Evolutionary conservation across 2,113 vertebrate species (phyloP).

Genomic region (Corapipo altera): DNA sequence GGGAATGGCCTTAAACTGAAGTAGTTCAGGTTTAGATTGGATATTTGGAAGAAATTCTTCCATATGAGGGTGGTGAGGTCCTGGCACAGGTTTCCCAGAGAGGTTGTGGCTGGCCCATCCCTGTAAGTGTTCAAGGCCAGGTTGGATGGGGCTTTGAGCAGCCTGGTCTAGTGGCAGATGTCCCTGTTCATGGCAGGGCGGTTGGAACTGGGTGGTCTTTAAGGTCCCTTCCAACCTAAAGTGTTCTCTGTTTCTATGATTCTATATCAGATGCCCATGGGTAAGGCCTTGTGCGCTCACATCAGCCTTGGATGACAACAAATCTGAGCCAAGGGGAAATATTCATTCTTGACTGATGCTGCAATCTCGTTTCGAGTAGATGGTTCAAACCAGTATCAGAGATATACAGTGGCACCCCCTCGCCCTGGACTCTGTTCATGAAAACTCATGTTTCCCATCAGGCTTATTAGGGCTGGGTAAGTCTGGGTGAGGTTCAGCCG

Average conservation of each 20-base stretch:
- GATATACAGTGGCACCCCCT: neutral
- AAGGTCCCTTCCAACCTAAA: neutral
- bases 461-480: neutral
- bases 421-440: neutral
- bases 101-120: neutral
- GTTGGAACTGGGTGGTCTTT: neutral
- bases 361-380: fast-evolving
- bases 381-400: neutral
- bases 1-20: neutral
- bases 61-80: neutral
- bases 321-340: neutral
- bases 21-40: neutral
- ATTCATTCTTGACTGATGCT: neutral
- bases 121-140: neutral
- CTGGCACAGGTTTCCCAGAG: neutral
- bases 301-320: neutral
- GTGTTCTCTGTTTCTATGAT: neutral
- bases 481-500: neutral
- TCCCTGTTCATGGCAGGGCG: neutral
- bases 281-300: fast-evolving
- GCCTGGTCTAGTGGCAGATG: neutral
- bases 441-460: neutral
- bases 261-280: fast-evolving
- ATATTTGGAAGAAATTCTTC: neutral
- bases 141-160: neutral